Base-by-base conservation (phyloP, 2,888 invertebrate species). In the Miltochrista miniata region DNA sequence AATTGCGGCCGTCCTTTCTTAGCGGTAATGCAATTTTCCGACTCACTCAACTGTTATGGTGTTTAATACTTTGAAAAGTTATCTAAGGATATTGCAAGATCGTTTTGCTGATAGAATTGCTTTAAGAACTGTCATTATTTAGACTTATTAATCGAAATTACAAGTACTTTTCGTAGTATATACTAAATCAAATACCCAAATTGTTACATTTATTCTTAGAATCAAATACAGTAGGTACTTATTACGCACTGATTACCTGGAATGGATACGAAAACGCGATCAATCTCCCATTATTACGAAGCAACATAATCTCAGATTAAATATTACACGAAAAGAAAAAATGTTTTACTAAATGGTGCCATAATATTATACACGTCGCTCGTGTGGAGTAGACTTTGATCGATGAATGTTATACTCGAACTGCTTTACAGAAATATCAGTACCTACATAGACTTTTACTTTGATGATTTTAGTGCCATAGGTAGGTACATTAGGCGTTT, bases 231-330 rank as follows among this genome's bases (percentile, higher is more conserved):
- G 31, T 11, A 38, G 5, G 4, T 30, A 52, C 24, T 42, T 45
- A 45, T 52, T 18, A 35, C 41, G 35, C 18, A 2, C 2, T 18
- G 29, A 44, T 45, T 54, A 53, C 56, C 45, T 45, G 42, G 57
- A 39, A 37, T 45, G 60, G 52, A 50, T 54, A 46, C 39, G 53
- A 53, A 57, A 37, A 48, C 51, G 53, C 55, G 41, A 64, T 64
- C 64, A 64, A 61, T 61, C 65, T 54, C 45, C 24, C 51, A 61
- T 52, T 60, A 58, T 58, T 55, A 35, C 53, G 45, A 53, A 39
- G 41, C 49, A 58, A 56, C 58, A 54, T 64, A 61, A 64, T 61
- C 54, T 61, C 30, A 40, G 54, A 58, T 64, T 61, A 54, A 56
- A 61, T 64, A 61, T 54, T 51, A 51, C 46, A 56, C 54, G 40